These are phyloP conservation scores for Aphelocoma coerulescens DNA, from an alignment of 2,113 vertebrate genomes.

Conservation along the genomic window DNA sequence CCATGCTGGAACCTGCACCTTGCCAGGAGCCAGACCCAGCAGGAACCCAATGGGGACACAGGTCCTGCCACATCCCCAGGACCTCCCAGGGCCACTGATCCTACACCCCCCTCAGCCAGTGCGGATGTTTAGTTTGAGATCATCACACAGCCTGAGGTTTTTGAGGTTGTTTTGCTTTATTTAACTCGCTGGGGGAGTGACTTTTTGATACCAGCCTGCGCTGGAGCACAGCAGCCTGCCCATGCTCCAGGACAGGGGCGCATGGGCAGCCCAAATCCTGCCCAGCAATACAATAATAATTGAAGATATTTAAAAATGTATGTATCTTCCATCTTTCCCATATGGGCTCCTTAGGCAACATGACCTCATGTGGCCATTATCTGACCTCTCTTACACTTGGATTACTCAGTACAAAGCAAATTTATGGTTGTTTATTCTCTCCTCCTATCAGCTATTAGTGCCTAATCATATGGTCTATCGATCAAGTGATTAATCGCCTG, in stretches of 20 bases:
- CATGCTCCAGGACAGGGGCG: neutral
- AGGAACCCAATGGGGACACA: neutral
- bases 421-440: slow-evolving; percentile 82
- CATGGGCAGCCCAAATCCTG: neutral
- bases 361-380: slow-evolving; percentile 78
- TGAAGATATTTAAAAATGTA: slow-evolving; percentile 69
- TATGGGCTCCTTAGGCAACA: slow-evolving; percentile 70
- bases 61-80: neutral
- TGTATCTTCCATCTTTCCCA: slow-evolving; percentile 68
- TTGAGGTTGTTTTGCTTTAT: neutral
- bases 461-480: slow-evolving; percentile 89
- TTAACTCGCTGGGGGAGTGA: neutral
- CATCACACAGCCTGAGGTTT: slow-evolving; percentile 29
- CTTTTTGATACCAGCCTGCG: neutral
- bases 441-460: slow-evolving; percentile 84
- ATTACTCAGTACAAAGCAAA: slow-evolving; percentile 81
- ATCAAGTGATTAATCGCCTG: slow-evolving; percentile 88
- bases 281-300: slow-evolving; percentile 31
- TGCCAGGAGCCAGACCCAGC: neutral
- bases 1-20: neutral
- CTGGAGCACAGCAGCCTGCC: neutral
- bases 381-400: slow-evolving; percentile 81
- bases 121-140: neutral
- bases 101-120: neutral
- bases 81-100: neutral